phyloP scores from a whole-genome alignment of 2,888 invertebrate species.

The Scaptomyza reducta region DNA sequence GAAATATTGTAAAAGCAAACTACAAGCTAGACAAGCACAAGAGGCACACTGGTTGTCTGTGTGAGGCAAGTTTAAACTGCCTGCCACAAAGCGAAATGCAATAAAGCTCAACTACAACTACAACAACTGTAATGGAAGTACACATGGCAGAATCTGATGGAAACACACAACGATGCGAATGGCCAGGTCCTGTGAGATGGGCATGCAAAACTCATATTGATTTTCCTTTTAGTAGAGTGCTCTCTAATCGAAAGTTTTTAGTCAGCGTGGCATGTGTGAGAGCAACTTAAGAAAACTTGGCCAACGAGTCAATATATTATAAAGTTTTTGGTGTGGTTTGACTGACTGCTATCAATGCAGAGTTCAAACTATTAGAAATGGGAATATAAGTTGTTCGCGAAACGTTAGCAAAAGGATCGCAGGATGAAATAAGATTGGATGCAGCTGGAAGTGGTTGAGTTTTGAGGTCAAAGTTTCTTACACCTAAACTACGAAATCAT shows the following conservation, averaged over 20 bases:
- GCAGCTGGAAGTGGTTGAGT: too few species aligned
- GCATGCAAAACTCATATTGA: constrained; percentile 68
- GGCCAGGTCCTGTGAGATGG: constrained; percentile 26
- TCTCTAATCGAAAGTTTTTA: background rate
- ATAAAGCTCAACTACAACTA: constrained; percentile 51
- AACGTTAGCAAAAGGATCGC: too few species aligned
- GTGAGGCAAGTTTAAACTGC: constrained; percentile 38
- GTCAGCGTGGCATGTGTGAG: background rate
- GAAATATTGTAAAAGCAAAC: constrained; percentile 75
- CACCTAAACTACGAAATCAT: too few species aligned
- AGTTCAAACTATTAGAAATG: background rate
- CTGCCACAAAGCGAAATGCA: constrained; percentile 54
- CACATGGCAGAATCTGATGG: constrained; percentile 18
- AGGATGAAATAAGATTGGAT: too few species aligned
- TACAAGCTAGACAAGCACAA: constrained; percentile 42
- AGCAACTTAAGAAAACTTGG: background rate
- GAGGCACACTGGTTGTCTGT: background rate
- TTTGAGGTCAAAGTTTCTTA: too few species aligned
- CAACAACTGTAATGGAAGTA: background rate
- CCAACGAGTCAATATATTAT: too few species aligned
- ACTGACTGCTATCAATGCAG: background rate
- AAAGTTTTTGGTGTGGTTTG: background rate
- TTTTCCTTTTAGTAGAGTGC: constrained; percentile 43
- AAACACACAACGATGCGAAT: constrained; percentile 5
- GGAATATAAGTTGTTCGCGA: background rate